Percentiles rank a stretch among this genome's conserved stretches.
These are phyloP conservation scores for Gorilla gorilla DNA, from an alignment of 2,113 vertebrate genomes.

Conservation along the genomic window DNA sequence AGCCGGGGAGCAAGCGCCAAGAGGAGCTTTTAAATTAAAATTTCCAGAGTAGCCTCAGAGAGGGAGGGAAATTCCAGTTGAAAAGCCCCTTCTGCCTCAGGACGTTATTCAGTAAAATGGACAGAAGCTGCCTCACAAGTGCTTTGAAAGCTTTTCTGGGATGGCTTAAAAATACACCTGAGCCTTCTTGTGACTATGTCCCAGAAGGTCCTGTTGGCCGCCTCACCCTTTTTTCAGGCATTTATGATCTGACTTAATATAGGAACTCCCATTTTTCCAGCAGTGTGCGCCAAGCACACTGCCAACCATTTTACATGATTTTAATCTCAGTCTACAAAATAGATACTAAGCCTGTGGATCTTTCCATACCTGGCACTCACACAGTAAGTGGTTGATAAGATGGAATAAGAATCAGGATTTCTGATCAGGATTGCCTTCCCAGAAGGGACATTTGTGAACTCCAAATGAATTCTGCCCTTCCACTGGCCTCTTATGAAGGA, in stretches of 20 bases:
- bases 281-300: background rate
- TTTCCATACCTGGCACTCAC: background rate
- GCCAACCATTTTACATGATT: background rate
- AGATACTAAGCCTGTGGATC: background rate
- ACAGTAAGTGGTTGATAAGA: background rate
- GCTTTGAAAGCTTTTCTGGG: background rate
- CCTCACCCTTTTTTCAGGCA: background rate
- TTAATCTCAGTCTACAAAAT: background rate
- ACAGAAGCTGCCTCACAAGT: background rate
- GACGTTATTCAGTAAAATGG: background rate
- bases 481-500: background rate
- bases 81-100: background rate
- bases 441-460: background rate
- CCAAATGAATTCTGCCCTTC: background rate
- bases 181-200: background rate
- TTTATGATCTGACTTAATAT: background rate
- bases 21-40: background rate
- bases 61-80: background rate
- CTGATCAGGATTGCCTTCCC: background rate
- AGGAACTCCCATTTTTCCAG: background rate
- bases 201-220: background rate
- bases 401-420: background rate
- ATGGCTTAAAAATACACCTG: background rate
- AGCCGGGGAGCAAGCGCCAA: accelerated
- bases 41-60: background rate